A percentile compares a stretch with the other conserved stretches of the same genome.
Evolutionary conservation across 2,888 invertebrate genomes (phyloP).

Genomic region (Macrophya alboannulata): DNA sequence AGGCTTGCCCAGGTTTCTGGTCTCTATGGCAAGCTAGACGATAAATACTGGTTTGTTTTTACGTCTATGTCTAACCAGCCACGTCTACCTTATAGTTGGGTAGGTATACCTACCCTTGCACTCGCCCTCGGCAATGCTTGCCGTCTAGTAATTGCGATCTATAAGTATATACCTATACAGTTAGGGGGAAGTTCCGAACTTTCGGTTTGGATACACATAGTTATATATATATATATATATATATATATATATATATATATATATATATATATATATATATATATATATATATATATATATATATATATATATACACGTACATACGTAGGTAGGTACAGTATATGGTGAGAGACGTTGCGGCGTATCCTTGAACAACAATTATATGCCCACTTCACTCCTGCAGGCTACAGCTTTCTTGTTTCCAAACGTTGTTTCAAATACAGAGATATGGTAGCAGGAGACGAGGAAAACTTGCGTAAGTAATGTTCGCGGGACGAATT

Average conservation of each 20-base stretch:
- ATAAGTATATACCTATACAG: slow-evolving; percentile 24
- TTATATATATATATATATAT: not conserved
- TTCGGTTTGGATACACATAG: slow-evolving; percentile 27
- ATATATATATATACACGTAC: no score
- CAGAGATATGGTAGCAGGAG: not conserved
- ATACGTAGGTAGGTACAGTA: no score
- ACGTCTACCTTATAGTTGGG: slow-evolving; percentile 11
- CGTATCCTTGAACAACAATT: slow-evolving; percentile 37
- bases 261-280: no score
- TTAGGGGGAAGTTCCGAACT: slow-evolving; percentile 19
- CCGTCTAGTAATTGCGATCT: slow-evolving; percentile 48
- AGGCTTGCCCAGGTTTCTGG: slow-evolving; percentile 52
- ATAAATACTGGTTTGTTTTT: slow-evolving; percentile 63
- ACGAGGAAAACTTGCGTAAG: slow-evolving; percentile 4
- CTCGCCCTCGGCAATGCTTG: not conserved
- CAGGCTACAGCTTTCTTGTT: not conserved
- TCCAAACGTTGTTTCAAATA: not conserved
- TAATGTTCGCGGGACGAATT: slow-evolving; percentile 21
- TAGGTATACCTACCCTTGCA: not conserved
- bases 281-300: no score
- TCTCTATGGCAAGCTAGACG: slow-evolving; percentile 21
- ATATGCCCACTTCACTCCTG: not conserved
- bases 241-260: no score
- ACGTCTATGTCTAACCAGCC: slow-evolving; percentile 37
- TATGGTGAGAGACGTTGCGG: not conserved